Conservation (phyloP, 2,113 vertebrate genomes). For the Pterophyllum scalare region DNA sequence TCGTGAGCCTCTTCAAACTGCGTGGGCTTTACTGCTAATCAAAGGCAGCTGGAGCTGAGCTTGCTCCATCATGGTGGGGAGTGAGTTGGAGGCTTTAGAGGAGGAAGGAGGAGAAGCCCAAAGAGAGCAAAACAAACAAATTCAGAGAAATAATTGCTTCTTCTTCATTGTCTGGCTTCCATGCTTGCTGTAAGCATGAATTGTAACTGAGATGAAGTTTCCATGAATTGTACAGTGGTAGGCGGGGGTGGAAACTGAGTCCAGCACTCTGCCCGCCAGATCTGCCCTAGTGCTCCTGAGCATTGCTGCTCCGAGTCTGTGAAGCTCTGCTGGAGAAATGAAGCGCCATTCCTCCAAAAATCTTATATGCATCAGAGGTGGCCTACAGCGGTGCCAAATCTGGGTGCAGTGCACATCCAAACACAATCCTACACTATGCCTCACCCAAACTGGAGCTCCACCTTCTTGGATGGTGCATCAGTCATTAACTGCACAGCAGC, state of each 20-base stretch:
- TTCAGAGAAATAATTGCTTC: neutral
- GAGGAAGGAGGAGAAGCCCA: neutral
- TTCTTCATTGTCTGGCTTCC: neutral
- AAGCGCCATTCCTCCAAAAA: neutral
- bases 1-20: too few relatives aligned
- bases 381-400: neutral
- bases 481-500: too few relatives aligned
- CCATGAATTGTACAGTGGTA: neutral
- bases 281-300: neutral
- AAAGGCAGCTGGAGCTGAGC: neutral
- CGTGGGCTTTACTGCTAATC: neutral
- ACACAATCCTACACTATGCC: neutral
- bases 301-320: neutral
- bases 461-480: too few relatives aligned
- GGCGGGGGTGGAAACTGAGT: neutral
- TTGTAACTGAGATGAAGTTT: neutral
- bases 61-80: neutral
- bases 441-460: too few relatives aligned
- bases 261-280: neutral
- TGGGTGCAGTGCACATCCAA: neutral
- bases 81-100: neutral
- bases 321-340: neutral
- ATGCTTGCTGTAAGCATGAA: neutral
- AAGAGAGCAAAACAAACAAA: neutral
- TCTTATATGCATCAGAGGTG: neutral